phyloP scores from a whole-genome alignment of 2,888 invertebrate genomes.

The Thumatha senex region DNA sequence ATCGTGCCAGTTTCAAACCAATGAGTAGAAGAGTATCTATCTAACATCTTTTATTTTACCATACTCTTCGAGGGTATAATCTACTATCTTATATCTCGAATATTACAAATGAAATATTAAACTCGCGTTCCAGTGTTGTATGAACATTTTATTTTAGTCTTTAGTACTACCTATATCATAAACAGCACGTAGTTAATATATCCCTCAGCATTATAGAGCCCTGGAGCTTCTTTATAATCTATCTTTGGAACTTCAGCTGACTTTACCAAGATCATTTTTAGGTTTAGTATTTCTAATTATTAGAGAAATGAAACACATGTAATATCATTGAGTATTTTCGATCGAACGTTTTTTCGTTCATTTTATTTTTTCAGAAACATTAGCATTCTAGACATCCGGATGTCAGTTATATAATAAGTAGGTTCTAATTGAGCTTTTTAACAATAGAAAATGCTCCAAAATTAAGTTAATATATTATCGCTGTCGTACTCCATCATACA shows the following conservation, averaged over 20 bases:
- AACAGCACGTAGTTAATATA: not conserved
- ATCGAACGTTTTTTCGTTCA: no score
- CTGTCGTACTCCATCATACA: slow-evolving; percentile 5
- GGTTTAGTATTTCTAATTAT: not conserved
- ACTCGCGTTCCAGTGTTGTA: not conserved
- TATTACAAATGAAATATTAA: not conserved
- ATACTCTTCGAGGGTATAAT: not conserved
- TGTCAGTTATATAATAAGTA: no score
- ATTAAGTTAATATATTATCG: no score
- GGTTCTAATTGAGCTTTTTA: no score
- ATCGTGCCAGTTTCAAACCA: no score
- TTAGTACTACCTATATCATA: not conserved
- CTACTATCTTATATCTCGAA: not conserved
- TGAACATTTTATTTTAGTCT: not conserved
- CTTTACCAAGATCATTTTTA: not conserved
- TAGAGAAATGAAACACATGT: not conserved
- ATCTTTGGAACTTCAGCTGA: slow-evolving; percentile 1
- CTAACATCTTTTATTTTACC: no score
- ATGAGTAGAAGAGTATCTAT: no score
- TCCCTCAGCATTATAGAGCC: not conserved
- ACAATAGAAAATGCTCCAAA: no score
- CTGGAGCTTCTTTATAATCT: not conserved
- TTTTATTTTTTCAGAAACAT: no score
- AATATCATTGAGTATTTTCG: no score
- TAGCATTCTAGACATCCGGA: no score